Percentiles rank a stretch among this genome's conserved stretches.
These are phyloP conservation scores for Menidia beryllina DNA, from an alignment of 2,113 vertebrate species.

Conservation along the genomic window DNA sequence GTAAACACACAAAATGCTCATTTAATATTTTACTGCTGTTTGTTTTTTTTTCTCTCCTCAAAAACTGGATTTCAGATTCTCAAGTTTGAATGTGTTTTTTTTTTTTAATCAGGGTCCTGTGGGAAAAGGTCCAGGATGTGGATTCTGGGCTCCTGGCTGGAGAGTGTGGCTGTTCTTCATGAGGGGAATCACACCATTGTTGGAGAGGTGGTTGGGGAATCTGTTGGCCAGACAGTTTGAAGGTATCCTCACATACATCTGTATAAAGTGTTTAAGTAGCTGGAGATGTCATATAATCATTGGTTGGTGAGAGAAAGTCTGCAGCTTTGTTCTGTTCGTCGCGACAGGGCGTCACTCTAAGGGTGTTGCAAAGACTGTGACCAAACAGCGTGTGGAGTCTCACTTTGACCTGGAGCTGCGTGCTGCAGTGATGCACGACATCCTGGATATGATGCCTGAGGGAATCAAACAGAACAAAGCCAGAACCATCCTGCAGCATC, in stretches of 20 bases:
- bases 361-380: constrained; percentile 98
- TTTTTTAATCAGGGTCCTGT: constrained; percentile 89
- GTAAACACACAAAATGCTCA: constrained; percentile 53
- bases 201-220: constrained; percentile 98
- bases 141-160: constrained; percentile 99
- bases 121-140: constrained; percentile 98
- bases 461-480: constrained; percentile 99
- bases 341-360: constrained; percentile 94
- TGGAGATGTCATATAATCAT: not conserved
- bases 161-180: constrained; percentile 99
- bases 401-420: constrained; percentile 98
- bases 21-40: no score
- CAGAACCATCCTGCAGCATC: constrained; percentile 97
- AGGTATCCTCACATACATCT: constrained; percentile 78
- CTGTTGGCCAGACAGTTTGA: constrained; percentile 98
- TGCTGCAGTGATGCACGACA: constrained; percentile 99
- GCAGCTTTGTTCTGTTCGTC: not conserved
- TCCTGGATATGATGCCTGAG: constrained; percentile 99
- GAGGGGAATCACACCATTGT: constrained; percentile 96
- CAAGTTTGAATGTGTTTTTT: not conserved
- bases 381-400: constrained; percentile 98
- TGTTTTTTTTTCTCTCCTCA: not conserved
- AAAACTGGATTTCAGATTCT: not conserved
- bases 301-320: rapidly evolving
- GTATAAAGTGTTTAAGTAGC: not conserved